A percentile compares a stretch with the other conserved stretches of the same genome.
These are phyloP conservation scores for Drosophila lowei DNA, from an alignment of 1,140 invertebrate species.

Conservation along the genomic window DNA sequence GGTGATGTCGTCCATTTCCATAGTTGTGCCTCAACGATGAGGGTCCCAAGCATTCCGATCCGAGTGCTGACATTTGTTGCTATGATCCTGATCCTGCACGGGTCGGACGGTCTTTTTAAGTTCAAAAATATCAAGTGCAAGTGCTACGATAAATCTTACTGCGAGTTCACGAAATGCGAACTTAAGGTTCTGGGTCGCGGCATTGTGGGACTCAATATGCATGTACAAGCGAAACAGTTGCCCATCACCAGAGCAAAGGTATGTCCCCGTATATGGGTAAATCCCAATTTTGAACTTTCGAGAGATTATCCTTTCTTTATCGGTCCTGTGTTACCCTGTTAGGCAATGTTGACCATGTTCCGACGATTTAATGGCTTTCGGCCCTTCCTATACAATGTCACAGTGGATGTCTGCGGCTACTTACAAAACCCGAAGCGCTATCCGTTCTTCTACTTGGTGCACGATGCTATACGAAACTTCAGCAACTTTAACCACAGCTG, in stretches of 20 bases:
- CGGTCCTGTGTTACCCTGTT: too few relatives aligned
- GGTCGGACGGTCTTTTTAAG: background rate
- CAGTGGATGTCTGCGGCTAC: slow-evolving; percentile 22
- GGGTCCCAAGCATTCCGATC: background rate
- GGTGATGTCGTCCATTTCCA: background rate
- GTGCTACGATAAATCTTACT: background rate
- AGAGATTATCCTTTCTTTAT: too few relatives aligned
- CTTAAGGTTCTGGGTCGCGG: slow-evolving; percentile 31
- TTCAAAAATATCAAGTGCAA: slow-evolving; percentile 13
- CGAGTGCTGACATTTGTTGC: background rate
- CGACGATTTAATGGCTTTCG: slow-evolving; percentile 27
- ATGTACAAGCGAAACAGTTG: slow-evolving; percentile 16
- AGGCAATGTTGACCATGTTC: slow-evolving; percentile 9
- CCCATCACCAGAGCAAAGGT: slow-evolving; percentile 16
- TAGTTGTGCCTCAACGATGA: background rate
- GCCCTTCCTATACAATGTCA: slow-evolving; percentile 30
- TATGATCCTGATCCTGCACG: background rate
- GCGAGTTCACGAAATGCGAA: slow-evolving; percentile 19
- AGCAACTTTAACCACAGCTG: slow-evolving; percentile 2
- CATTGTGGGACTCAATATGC: slow-evolving; percentile 10
- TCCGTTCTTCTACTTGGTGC: background rate
- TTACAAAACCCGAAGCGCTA: slow-evolving; percentile 12
- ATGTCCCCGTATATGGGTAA: background rate
- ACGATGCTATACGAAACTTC: slow-evolving; percentile 12
- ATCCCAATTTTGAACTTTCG: too few relatives aligned